Evolutionary conservation across 2,888 invertebrate species (phyloP), one percentile per base, ranked within the genome.

Genomic region (Temnothorax rugatulus): DNA sequence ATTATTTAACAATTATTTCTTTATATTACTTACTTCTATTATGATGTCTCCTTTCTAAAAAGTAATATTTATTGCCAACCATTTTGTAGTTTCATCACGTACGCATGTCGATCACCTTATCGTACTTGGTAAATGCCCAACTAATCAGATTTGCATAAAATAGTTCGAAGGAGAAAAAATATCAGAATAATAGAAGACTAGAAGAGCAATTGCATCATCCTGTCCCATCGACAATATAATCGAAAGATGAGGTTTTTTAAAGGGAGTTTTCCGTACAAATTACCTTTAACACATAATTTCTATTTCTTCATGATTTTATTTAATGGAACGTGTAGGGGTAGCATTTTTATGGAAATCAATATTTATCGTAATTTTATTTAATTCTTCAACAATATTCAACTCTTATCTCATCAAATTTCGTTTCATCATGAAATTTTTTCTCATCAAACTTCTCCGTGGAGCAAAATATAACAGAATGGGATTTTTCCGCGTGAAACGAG

Each of bases 141-240:
- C 9, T 15, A 50, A 34, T 64, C 18, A 13, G 7, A 64, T 76
- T 64, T 76, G 8, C 66, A 76, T 76, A 63, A 76, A 75, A 21
- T 47, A 9, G 13, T 44, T 74, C 13, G 29, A 74, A 74, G 21
- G 4, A 64, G 9, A 21, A 29, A 52, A 44, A 41, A 50, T 50
- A 11, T 44, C 41, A 66, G n/a, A 59, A 47, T 59, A 44, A 29
- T 34, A 15, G 47, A 61, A 50, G 11, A 50, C 64, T 21, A 59
- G 8, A 66, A 21, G 9, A 44, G 15, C 21, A 9, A 11, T 63
- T 76, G 15, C 18, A 8, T 34, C 41, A 76, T 76, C 15, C 18
- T 29, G 29, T 41, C n/a, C 44, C 13, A 59, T n/a, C 8, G 4
- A 25, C 25, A 59, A 59, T 57, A 29, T 4, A 41, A 1, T 59